Evolutionary conservation across 2,797 vertebrate species (phyloP).

Genomic region (Discoglossus pictus): DNA sequence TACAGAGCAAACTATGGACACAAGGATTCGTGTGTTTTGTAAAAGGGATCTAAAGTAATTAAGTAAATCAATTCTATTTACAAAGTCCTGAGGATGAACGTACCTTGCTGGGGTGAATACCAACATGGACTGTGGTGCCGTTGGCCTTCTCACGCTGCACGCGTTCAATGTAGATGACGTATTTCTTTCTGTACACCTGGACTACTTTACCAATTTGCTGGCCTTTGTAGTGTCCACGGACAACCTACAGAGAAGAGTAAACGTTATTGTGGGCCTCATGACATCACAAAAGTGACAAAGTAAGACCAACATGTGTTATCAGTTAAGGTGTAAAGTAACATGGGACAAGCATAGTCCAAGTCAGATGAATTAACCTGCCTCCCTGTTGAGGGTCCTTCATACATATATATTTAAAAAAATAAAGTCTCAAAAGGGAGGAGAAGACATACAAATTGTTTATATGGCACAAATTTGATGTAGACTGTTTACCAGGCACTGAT

Average conservation of each 20-base stretch:
- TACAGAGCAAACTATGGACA: too few relatives aligned
- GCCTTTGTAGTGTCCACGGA: slow-evolving; percentile 92
- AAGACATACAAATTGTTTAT: neutral
- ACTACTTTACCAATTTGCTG: slow-evolving; percentile 96
- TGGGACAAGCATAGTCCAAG: slow-evolving; percentile 19
- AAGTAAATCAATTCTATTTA: too few relatives aligned
- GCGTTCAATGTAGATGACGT: slow-evolving; percentile 91
- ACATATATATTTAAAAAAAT: slow-evolving; percentile 3
- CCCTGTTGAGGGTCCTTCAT: slow-evolving; percentile 7
- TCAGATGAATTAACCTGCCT: slow-evolving; percentile 22
- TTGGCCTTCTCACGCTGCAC: slow-evolving; percentile 97
- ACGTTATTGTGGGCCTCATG: too few relatives aligned
- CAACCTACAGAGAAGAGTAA: slow-evolving; percentile 72
- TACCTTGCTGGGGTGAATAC: slow-evolving; percentile 96
- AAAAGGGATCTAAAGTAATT: too few relatives aligned
- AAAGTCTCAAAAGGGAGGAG: slow-evolving; percentile 21
- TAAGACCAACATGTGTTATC: neutral
- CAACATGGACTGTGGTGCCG: slow-evolving; percentile 89
- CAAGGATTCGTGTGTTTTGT: too few relatives aligned
- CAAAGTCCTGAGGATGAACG: accelerated
- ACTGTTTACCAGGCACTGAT: too few relatives aligned
- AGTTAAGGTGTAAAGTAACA: slow-evolving; percentile 23
- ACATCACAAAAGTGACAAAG: accelerated
- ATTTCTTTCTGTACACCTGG: slow-evolving; percentile 94
- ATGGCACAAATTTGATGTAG: too few relatives aligned